phyloP scores from a whole-genome alignment of 2,888 invertebrate genomes.

The Lypha dubia region DNA sequence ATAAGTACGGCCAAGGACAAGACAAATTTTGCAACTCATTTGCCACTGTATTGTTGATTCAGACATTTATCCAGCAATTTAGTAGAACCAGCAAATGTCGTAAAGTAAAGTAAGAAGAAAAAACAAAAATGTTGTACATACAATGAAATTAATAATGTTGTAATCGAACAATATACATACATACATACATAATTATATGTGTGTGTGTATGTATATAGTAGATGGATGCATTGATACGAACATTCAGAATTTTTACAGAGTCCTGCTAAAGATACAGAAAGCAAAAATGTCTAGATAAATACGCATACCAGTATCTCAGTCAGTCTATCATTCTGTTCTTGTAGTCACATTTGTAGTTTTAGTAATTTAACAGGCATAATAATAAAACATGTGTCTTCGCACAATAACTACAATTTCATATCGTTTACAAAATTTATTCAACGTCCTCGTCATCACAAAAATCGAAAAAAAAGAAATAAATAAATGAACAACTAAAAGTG shows the following conservation, averaged over 20 bases:
- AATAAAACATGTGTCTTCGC: conserved; percentile 66
- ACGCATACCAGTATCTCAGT: conserved; percentile 20
- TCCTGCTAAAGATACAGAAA: neutral
- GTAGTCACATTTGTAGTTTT: conserved; percentile 52
- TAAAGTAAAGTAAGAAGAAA: conserved; percentile 5
- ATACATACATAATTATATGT: neutral
- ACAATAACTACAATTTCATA: conserved; percentile 56
- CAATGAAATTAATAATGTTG: conserved; percentile 66
- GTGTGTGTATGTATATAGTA: no score
- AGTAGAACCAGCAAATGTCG: conserved; percentile 52
- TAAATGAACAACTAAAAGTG: conserved; percentile 25
- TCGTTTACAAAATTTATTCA: conserved; percentile 39
- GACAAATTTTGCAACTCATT: conserved; percentile 66
- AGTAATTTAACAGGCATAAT: conserved; percentile 61
- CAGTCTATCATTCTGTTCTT: conserved; percentile 12
- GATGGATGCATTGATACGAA: neutral
- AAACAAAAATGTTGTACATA: no score
- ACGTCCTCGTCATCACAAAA: conserved; percentile 20
- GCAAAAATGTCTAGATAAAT: conserved; percentile 19
- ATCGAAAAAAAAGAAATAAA: neutral
- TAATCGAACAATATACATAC: conserved; percentile 44
- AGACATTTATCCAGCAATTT: conserved; percentile 58
- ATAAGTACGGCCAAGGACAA: conserved; percentile 34
- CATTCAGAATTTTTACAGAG: neutral
- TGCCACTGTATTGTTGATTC: conserved; percentile 51